Evolutionary conservation across 2,797 vertebrate species (phyloP), one percentile per base, ranked within the genome.

Genomic region (Apogon hyalosoma): DNA sequence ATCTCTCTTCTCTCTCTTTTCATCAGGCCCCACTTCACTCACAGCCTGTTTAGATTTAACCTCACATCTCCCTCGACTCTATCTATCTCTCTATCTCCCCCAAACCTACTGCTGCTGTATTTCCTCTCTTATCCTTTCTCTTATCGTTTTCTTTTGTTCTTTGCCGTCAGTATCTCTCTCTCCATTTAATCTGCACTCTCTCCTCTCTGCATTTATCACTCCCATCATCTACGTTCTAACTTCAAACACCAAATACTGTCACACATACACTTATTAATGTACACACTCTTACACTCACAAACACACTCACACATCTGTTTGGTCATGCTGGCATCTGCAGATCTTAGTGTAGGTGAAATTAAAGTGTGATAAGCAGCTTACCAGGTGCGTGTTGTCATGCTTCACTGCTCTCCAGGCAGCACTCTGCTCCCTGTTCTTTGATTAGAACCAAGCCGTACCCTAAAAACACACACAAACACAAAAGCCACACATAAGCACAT

Each of bases 331-430:
- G 72, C 77, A 76, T 89, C 74, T 33, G 47, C 80, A 69, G 65
- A 89, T 90, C 87, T 82, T 68, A 51, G 83, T 81, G 80, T 86
- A 86, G 87, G 84, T 92, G 82, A 91, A 93, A 92, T 91, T 84
- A 91, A 91, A 91, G 89, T 91, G 89, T 87, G 92, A 91, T 92
- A 92, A 92, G 90, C 87, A 83, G 87, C 92, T 92, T 92, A 92
- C 82, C 88, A 91, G 90, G 92, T 93, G 90, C 91, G 86, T 87
- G 83, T 89, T 88, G 83, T 90, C 88, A 87, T 79, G 90, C 88
- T 81, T 84, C 82, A 73, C 70, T 85, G 88, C 87, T 91, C 84
- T 90, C 73, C 78, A 86, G 82, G 87, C 87, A 83, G 69, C 83
- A 80, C 83, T 84, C 59, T 75, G 73, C 87, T 84, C 80, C 63